Evolutionary conservation across 1,140 invertebrate species (phyloP).

Genomic region (Parasteatoda tepidariorum): DNA sequence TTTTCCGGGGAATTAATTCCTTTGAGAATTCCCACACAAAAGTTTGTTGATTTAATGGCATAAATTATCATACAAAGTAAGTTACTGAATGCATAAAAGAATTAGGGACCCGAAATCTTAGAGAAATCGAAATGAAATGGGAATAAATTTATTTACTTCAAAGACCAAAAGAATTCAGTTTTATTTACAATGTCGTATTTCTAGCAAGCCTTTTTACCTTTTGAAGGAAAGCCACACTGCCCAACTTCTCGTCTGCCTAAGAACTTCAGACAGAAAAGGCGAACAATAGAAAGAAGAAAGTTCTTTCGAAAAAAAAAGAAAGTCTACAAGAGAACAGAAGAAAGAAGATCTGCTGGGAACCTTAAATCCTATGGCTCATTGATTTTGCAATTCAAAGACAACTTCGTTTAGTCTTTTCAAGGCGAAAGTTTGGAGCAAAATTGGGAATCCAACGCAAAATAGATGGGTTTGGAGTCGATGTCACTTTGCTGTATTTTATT

Average conservation of each 20-base stretch:
- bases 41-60: constrained; percentile 56
- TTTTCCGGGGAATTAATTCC: no score
- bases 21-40: no score
- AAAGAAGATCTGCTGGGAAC: constrained; percentile 17
- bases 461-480: background rate
- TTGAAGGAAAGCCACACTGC: background rate
- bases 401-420: constrained; percentile 46
- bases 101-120: background rate
- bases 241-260: background rate
- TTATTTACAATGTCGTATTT: constrained; percentile 44
- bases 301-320: background rate
- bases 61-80: constrained; percentile 57
- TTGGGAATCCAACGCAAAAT: constrained; percentile 8
- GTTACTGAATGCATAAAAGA: no score
- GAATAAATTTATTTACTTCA: constrained; percentile 46
- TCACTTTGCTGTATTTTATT: background rate
- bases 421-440: background rate
- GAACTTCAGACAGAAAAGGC: background rate
- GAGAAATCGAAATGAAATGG: constrained; percentile 35
- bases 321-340: background rate
- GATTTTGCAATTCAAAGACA: constrained; percentile 53
- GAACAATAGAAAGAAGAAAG: no score
- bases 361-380: constrained; percentile 53
- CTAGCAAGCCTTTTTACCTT: background rate
- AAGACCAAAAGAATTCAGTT: constrained; percentile 20